Base-by-base conservation (phyloP, 2,113 vertebrate genomes). In the Syngnathus scovelli region DNA sequence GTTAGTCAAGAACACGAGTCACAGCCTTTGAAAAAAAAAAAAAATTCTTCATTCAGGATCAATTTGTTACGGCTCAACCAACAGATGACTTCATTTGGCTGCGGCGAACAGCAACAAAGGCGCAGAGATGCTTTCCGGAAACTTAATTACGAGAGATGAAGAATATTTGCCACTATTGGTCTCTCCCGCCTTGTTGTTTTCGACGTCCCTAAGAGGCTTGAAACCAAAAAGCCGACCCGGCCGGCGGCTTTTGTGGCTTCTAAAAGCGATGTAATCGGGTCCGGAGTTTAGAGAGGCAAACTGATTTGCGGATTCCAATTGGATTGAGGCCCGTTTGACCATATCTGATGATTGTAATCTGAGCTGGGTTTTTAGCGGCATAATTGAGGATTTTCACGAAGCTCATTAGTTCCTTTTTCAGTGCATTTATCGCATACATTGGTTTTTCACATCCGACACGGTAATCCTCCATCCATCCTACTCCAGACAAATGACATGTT, bases 401-500 rank as follows among this genome's bases (percentile, higher is more conserved):
- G 52, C 67, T 61, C 18, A 51, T 49, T 16, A 52, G 63, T 69
- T 61, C 11, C 19, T 59, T 59, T 61, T 61, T 39, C n/a, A 62
- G 59, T 36, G 64, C 23, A 58, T 43, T 78, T 36, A 58, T 58
- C 55, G 13, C 55, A 33, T 36, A 58, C 27, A 33, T 58, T 36
- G 23, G 55, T 13, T 41, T 62, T 39, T 65, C 19, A 59, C 27
- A 68, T 75, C n/a, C 59, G 39, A 76, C 63, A 52, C 71, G 76
- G 75, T 81, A 77, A 83, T 84, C 81, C 71, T 66, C 71, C 61
- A 68, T 78, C 64, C 76, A 77, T 88, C 75, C 81, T 7, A 87
- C 83, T 84, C 62, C 64, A 80, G 77, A 78, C 82, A 88, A 90
- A 91, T 89, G 79, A 88, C 83, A 88, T 78, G 83, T 88, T 90